Conservation (phyloP, 2,113 vertebrate genomes). For the Blennius ocellaris region DNA sequence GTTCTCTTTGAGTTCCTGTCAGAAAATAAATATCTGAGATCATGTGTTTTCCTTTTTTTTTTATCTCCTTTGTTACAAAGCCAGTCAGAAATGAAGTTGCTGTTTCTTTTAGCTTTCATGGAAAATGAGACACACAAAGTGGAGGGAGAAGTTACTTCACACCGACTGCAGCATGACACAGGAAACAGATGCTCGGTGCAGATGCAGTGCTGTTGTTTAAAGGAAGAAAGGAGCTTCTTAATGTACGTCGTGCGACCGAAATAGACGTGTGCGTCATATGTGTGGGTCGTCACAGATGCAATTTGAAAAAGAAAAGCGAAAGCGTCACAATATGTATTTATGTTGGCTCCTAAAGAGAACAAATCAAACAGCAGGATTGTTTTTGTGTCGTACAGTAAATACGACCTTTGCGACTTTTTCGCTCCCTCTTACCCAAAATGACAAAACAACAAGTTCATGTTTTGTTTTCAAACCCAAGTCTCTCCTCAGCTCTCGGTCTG, state of each 20-base stretch:
- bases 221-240: neutral
- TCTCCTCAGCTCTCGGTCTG: neutral
- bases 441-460: neutral
- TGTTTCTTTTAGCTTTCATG: no score
- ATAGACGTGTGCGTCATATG: neutral
- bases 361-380: no score
- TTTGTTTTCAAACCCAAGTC: neutral
- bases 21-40: no score
- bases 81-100: no score
- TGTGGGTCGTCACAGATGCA: neutral
- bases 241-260: neutral
- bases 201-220: neutral
- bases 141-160: neutral
- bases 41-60: no score
- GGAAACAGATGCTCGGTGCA: constrained; percentile 16
- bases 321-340: no score
- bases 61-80: no score
- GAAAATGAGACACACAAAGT: no score
- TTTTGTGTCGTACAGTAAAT: neutral
- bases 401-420: neutral
- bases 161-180: neutral
- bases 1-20: no score
- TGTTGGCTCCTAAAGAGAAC: neutral
- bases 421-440: neutral
- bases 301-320: no score